phyloP scores from a whole-genome alignment of 2,113 vertebrate species.

The Dryoscopus gambensis region DNA sequence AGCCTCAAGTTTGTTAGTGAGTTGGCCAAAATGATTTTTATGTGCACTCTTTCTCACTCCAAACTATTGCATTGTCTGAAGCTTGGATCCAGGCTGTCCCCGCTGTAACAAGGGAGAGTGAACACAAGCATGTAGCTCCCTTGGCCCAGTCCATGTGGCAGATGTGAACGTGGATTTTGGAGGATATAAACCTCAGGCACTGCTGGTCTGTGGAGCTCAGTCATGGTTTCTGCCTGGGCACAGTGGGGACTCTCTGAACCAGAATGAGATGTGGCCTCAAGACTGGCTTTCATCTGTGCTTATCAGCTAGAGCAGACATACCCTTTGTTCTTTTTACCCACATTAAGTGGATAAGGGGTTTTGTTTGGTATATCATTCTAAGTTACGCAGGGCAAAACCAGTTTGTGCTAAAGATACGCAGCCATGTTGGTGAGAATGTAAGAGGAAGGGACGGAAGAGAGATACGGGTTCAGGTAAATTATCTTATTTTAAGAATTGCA shows the following conservation, averaged over 20 bases:
- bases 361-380: background rate
- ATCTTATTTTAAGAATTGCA: background rate
- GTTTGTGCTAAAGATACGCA: background rate
- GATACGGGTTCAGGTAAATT: background rate
- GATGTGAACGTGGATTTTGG: background rate
- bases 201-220: background rate
- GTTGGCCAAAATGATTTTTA: background rate
- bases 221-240: background rate
- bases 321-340: background rate
- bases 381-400: background rate
- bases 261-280: constrained; percentile 34
- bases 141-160: background rate
- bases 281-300: constrained; percentile 30
- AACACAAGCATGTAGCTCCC: background rate
- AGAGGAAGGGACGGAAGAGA: background rate
- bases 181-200: background rate
- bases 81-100: background rate
- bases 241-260: background rate
- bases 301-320: constrained; percentile 32
- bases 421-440: background rate
- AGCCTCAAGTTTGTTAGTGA: background rate
- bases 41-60: background rate
- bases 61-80: background rate
- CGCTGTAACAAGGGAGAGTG: background rate
- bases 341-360: background rate